Conservation (phyloP, 2,888 invertebrate genomes). For the Tachina grossa region DNA sequence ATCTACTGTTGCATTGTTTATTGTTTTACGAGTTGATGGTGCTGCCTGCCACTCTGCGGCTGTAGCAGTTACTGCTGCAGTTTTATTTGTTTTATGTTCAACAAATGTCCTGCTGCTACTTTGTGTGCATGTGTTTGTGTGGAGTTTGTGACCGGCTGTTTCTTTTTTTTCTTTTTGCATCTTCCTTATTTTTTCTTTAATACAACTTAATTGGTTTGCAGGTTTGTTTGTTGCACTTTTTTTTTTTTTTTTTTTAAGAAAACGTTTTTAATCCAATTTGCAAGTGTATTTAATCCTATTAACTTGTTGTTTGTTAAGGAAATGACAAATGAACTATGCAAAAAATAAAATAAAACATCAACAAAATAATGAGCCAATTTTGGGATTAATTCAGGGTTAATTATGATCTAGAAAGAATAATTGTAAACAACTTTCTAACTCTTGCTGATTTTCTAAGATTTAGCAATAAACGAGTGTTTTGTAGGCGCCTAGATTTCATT, state of each 20-base stretch:
- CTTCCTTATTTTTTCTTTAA: not conserved
- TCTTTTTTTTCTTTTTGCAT: constrained; percentile 11
- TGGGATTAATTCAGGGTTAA: constrained; percentile 48
- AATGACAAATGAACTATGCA: constrained; percentile 5
- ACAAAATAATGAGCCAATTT: constrained; percentile 42
- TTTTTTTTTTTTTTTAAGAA: not conserved
- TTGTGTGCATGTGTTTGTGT: constrained; percentile 39
- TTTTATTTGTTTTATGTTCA: constrained; percentile 39
- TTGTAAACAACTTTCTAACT: constrained; percentile 22
- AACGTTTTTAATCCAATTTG: constrained; percentile 60
- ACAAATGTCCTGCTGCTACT: constrained; percentile 70
- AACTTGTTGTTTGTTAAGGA: constrained; percentile 37
- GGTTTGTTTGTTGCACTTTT: not conserved
- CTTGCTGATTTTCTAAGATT: constrained; percentile 56
- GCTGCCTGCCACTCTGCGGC: constrained; percentile 54
- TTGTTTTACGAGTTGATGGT: constrained; percentile 37
- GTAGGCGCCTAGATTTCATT: constrained; percentile 59
- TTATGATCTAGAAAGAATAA: constrained; percentile 45
- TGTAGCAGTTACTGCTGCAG: constrained; percentile 15
- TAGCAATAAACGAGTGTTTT: not conserved
- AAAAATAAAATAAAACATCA: not conserved
- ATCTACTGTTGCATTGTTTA: constrained; percentile 56
- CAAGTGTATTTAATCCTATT: constrained; percentile 64
- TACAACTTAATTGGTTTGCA: constrained; percentile 40
- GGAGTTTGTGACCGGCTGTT: not conserved